phyloP scores from a whole-genome alignment of 1,140 invertebrate species.

The Maconellicoccus hirsutus region DNA sequence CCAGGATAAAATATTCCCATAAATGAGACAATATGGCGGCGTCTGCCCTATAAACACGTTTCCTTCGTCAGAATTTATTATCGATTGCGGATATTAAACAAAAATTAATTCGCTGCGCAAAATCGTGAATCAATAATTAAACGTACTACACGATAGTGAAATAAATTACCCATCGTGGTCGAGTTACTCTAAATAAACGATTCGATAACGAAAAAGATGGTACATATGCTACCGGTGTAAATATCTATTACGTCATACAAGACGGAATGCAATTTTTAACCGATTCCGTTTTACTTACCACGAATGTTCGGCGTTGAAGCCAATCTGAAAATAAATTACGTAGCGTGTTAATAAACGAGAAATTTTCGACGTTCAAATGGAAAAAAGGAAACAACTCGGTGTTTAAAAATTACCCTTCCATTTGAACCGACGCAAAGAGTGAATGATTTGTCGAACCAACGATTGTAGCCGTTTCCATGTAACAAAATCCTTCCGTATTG shows the following conservation, averaged over 20 bases:
- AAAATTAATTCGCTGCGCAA: neutral
- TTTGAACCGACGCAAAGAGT: slow-evolving; percentile 86
- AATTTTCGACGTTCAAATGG: neutral
- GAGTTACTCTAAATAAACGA: too few species aligned
- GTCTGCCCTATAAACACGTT: slow-evolving; percentile 61
- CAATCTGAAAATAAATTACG: slow-evolving; percentile 57
- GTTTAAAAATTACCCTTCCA: slow-evolving; percentile 56
- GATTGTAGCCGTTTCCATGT: slow-evolving; percentile 90
- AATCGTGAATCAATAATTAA: neutral
- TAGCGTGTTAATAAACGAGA: too few species aligned
- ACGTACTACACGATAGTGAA: neutral
- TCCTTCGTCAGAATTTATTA: slow-evolving; percentile 28
- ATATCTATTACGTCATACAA: neutral
- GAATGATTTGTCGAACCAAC: slow-evolving; percentile 99
- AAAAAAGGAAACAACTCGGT: neutral
- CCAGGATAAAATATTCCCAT: slow-evolving; percentile 68
- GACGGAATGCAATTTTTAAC: neutral
- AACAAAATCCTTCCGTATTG: slow-evolving; percentile 73
- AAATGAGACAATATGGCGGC: slow-evolving; percentile 81
- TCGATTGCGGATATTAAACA: neutral
- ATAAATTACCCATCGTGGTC: too few species aligned
- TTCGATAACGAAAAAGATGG: slow-evolving; percentile 26
- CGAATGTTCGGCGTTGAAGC: slow-evolving; percentile 93
- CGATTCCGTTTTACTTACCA: slow-evolving; percentile 56
- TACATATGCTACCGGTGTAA: too few species aligned